These are phyloP conservation scores for Leucophenga montana DNA, from an alignment of 2,888 invertebrate genomes.

Conservation along the genomic window DNA sequence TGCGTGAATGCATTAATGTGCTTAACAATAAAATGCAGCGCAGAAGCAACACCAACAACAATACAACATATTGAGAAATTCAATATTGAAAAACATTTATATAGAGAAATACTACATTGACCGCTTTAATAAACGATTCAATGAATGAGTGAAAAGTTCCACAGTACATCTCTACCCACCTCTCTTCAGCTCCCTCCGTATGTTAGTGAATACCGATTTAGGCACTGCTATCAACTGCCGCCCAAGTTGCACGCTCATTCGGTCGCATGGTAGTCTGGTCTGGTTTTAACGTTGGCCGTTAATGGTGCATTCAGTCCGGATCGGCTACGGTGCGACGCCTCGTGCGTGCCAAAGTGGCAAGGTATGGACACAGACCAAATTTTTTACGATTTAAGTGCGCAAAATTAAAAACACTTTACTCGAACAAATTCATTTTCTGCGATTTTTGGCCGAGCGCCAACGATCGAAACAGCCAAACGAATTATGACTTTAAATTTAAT, in stretches of 20 bases:
- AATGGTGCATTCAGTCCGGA: conserved; percentile 5
- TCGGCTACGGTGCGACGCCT: conserved; percentile 2
- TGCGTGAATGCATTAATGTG: conserved; percentile 62
- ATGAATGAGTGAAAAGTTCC: no score
- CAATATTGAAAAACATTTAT: conserved; percentile 40
- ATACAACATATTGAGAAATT: conserved; percentile 42
- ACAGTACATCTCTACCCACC: no score
- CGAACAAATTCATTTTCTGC: not conserved
- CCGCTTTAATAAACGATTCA: not conserved
- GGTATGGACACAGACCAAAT: conserved; percentile 1
- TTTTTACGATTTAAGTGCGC: conserved; percentile 24
- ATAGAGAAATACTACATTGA: conserved; percentile 50
- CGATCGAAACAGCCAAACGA: not conserved
- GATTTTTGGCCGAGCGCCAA: conserved; percentile 7
- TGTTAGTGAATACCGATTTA: not conserved
- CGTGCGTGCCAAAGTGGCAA: conserved; percentile 11
- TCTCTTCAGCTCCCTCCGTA: no score
- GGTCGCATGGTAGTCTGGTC: not conserved
- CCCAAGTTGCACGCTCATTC: conserved; percentile 9
- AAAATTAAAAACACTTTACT: conserved; percentile 26
- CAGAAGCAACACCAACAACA: conserved; percentile 37
- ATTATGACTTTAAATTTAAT: conserved; percentile 10
- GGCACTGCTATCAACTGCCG: conserved; percentile 4
- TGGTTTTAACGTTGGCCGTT: not conserved
- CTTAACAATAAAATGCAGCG: conserved; percentile 66